Evolutionary conservation across 92 coral and sea anemone species (phyloP), one percentile per base, ranked within the genome.

Genomic region (Epizoanthus illoricatus): DNA sequence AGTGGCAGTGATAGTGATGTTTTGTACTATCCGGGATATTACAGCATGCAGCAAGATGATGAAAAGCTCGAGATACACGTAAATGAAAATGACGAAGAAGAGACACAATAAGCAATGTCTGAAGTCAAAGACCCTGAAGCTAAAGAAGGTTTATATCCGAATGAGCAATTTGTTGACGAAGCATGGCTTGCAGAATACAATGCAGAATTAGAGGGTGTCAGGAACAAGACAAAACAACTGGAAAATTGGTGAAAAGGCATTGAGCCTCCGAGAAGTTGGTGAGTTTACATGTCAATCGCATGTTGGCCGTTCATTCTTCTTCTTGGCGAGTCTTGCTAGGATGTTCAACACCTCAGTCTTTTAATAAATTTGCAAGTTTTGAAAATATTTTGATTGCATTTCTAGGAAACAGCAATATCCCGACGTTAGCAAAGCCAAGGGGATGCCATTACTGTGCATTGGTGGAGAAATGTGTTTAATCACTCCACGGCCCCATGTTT

Each of bases 371-470:
- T 28, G 36, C 36, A 28, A 28, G 36, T 28, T 24, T 69, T 24
- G 18, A 63, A 55, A 18, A 0, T 75, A 17, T 45, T 58, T 55
- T 56, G 28, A n/a, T 75, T 75, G 9, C n/a, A 56, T 75, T 75
- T 75, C 11, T 21, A 75, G 60, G 60, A n/a, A n/a, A 49, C 15
- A 41, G 80, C 60, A 47, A 3, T 47, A 74, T 33, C 6, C 0
- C 28, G 11, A 23, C 19, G 8, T 33, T 74, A 13, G 41, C 20
- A n/a, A 74, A 74, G 15, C 62, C 23, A 39, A 23, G 28, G 2
- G 80, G 19, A 20, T 75, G 66, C 18, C 39, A 63, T 36, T 75
- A 69, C n/a, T 75, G 81, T 63, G n/a, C 12, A 33, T 65, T 52
- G 19, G 40, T 49, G 11, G 80, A 74, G 5, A 24, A 59, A 55